Evolutionary conservation across 1,140 invertebrate genomes (phyloP).

Genomic region (Euura saliciscinereae): DNA sequence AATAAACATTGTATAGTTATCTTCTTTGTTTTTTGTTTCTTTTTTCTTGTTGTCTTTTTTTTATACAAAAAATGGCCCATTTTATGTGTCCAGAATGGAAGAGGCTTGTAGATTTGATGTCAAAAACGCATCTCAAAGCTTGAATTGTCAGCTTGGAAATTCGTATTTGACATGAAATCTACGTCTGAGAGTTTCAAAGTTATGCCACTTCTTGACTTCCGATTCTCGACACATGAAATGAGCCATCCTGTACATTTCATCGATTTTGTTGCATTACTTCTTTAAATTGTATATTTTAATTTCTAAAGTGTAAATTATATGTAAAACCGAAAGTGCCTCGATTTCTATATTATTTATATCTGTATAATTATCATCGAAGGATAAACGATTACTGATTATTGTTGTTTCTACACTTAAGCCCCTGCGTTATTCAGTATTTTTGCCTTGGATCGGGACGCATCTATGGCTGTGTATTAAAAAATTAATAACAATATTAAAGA

Average conservation of each 20-base stretch:
- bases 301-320: neutral
- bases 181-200: neutral
- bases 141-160: neutral
- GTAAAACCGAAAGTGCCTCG: neutral
- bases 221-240: no score
- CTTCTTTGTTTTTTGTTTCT: no score
- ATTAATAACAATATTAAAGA: conserved; percentile 2
- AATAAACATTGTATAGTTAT: neutral
- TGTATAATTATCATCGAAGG: neutral
- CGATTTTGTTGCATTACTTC: neutral
- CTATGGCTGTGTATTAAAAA: neutral
- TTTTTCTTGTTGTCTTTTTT: neutral
- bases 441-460: neutral
- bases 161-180: neutral
- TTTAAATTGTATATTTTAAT: neutral
- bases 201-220: no score
- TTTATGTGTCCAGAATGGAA: neutral
- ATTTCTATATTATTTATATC: neutral
- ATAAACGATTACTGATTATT: neutral
- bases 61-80: neutral
- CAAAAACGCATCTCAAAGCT: no score
- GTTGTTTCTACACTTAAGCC: neutral
- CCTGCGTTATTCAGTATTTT: neutral
- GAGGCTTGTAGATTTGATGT: neutral
- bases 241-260: neutral